These are phyloP conservation scores for Trissonchulus latispiculum DNA, from an alignment of 2,888 invertebrate species.

Conservation along the genomic window DNA sequence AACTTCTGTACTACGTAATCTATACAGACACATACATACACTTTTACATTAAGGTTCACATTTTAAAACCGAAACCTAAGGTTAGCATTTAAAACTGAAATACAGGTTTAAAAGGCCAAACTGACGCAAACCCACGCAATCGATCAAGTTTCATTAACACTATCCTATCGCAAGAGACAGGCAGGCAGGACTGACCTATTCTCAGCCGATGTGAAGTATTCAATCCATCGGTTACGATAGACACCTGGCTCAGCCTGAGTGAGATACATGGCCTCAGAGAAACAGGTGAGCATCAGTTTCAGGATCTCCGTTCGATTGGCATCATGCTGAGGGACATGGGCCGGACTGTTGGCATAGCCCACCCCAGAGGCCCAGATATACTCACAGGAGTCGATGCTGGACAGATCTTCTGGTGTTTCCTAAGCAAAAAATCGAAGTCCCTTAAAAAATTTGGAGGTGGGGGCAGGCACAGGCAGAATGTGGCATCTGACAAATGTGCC, in stretches of 20 bases:
- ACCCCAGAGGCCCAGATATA: conserved; percentile 99
- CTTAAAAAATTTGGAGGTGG: too few relatives aligned
- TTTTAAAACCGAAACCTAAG: too few relatives aligned
- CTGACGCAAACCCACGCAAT: too few relatives aligned
- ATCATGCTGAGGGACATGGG: conserved; percentile 56
- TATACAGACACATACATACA: too few relatives aligned
- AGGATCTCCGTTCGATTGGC: conserved; percentile 66
- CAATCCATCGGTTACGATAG: conserved; percentile 54
- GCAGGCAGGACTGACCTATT: conserved; percentile 50
- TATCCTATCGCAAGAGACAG: neutral
- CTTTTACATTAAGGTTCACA: too few relatives aligned
- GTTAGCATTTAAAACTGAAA: too few relatives aligned
- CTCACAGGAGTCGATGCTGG: conserved; percentile 94
- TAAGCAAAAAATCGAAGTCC: too few relatives aligned
- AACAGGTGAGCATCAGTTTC: conserved; percentile 82
- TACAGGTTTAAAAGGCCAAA: too few relatives aligned
- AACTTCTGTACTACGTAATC: too few relatives aligned
- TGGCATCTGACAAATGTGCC: too few relatives aligned
- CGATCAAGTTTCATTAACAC: neutral
- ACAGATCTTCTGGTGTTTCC: conserved; percentile 72
- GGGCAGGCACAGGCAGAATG: too few relatives aligned
- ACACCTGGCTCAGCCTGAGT: conserved; percentile 25
- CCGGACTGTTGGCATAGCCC: conserved; percentile 84
- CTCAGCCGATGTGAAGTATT: conserved; percentile 56
- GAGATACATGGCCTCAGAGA: conserved; percentile 90